These are phyloP conservation scores for Danio tinwini DNA, from an alignment of 2,797 vertebrate genomes.

Conservation along the genomic window DNA sequence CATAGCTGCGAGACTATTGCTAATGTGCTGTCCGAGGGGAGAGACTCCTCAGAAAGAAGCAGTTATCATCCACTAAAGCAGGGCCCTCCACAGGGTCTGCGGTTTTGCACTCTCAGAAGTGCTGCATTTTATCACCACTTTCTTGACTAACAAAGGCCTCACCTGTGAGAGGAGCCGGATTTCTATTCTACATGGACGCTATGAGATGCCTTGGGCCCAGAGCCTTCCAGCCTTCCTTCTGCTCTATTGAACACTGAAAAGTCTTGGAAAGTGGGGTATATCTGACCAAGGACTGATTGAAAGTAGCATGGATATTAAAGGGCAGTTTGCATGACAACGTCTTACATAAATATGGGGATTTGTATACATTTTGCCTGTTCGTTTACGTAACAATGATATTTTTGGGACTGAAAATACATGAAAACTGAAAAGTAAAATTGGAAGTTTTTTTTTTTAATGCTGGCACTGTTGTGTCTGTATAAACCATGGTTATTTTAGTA, in stretches of 20 bases:
- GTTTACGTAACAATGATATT: too few relatives aligned
- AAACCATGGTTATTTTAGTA: too few relatives aligned
- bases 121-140: slow-evolving; percentile 27
- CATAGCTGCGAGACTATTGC: slow-evolving; percentile 41
- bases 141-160: slow-evolving; percentile 35
- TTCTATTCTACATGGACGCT: slow-evolving; percentile 36
- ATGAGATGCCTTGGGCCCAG: slow-evolving; percentile 27
- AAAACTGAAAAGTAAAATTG: too few relatives aligned
- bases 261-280: not conserved
- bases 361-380: too few relatives aligned
- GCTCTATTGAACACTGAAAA: slow-evolving; percentile 36
- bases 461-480: too few relatives aligned
- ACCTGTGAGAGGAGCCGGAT: slow-evolving; percentile 14
- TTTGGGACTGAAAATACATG: too few relatives aligned
- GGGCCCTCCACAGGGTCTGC: slow-evolving; percentile 17
- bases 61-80: slow-evolving; percentile 41
- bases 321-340: too few relatives aligned
- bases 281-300: slow-evolving; percentile 28
- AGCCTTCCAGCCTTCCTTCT: slow-evolving; percentile 28
- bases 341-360: too few relatives aligned
- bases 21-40: slow-evolving; percentile 50
- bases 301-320: slow-evolving; percentile 29
- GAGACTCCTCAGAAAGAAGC: slow-evolving; percentile 39
- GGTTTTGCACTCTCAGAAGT: slow-evolving; percentile 28
- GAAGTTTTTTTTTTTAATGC: too few relatives aligned